Evolutionary conservation across 1,140 invertebrate genomes (phyloP).

Genomic region (Eufriesea mexicana): DNA sequence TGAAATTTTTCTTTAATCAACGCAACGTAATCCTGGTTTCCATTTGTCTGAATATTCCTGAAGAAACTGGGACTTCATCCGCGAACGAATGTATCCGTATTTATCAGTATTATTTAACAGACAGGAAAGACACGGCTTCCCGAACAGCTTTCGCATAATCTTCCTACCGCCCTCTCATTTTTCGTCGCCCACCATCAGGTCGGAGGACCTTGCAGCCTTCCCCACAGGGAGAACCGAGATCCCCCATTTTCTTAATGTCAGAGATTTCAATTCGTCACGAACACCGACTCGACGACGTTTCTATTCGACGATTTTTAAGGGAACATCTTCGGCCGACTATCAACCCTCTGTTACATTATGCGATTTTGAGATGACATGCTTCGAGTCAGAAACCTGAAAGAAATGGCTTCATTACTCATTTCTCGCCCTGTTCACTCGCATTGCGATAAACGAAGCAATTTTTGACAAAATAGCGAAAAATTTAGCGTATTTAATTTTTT

Average conservation of each 20-base stretch:
- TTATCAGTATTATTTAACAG: conserved; percentile 34
- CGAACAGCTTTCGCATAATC: conserved; percentile 41
- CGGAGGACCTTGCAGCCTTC: conserved; percentile 44
- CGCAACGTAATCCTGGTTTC: background rate
- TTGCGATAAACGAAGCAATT: no score
- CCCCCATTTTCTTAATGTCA: conserved; percentile 69
- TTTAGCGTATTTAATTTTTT: no score
- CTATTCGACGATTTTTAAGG: conserved; percentile 11
- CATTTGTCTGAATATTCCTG: background rate
- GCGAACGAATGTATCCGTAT: background rate
- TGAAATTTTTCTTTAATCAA: background rate
- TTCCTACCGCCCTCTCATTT: conserved; percentile 16
- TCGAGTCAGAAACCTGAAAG: no score
- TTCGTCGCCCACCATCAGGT: conserved; percentile 56
- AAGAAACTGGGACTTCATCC: background rate
- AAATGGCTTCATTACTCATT: no score
- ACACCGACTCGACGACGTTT: conserved; percentile 50
- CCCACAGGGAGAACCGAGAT: conserved; percentile 55
- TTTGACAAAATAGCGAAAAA: no score
- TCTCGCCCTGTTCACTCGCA: no score
- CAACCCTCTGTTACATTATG: background rate
- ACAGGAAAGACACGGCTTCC: background rate
- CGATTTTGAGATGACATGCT: no score
- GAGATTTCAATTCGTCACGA: conserved; percentile 66
- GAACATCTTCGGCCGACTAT: background rate